phyloP scores from a whole-genome alignment of 1,140 invertebrate species.

The Colletes gigas region DNA sequence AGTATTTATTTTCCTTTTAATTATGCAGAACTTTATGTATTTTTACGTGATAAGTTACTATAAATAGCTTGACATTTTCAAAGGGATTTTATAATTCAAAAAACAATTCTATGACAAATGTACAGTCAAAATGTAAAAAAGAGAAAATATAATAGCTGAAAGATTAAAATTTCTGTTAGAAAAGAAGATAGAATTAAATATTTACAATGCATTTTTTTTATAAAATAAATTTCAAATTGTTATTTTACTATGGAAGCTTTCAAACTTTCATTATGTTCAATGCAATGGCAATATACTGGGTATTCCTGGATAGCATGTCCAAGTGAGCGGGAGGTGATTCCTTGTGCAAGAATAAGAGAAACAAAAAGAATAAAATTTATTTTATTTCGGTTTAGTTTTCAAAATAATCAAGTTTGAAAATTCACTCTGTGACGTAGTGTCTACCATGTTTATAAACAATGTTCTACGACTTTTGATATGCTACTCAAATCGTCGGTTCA shows the following conservation, averaged over 20 bases:
- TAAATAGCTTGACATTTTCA: not conserved
- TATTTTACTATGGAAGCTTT: not conserved
- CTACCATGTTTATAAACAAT: no score
- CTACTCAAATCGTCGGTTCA: no score
- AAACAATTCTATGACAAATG: conserved; percentile 23
- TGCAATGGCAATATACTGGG: not conserved
- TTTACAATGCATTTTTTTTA: not conserved
- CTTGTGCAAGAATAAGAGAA: no score
- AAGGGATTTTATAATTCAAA: not conserved
- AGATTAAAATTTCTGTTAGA: not conserved
- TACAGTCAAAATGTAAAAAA: conserved; percentile 40
- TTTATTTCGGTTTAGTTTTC: no score
- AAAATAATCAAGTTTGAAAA: no score
- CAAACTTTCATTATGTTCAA: conserved; percentile 1
- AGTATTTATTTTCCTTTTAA: conserved; percentile 4
- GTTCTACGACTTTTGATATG: no score
- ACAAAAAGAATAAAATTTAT: no score
- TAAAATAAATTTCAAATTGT: conserved; percentile 4
- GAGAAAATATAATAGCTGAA: conserved; percentile 6
- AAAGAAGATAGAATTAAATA: conserved; percentile 11
- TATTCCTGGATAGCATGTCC: no score
- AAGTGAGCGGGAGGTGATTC: no score
- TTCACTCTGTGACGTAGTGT: no score
- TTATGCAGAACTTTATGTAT: not conserved
- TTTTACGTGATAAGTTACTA: not conserved